Evolutionary conservation across 2,888 invertebrate species (phyloP), one percentile per base, ranked within the genome.

Genomic region (Aphidoletes aphidimyza): DNA sequence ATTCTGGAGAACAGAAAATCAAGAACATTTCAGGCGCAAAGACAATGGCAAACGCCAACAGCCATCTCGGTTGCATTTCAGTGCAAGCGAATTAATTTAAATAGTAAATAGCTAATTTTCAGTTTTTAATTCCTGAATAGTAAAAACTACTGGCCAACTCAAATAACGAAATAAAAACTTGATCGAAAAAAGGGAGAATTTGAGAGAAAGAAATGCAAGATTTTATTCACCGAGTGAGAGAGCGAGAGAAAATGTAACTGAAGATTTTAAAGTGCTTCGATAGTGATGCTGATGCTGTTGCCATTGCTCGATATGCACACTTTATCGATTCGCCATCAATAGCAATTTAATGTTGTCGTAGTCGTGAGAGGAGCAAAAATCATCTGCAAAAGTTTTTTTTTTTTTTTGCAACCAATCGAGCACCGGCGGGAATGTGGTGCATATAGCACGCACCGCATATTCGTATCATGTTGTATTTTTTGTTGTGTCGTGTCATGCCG

Each of bases 341-440:
- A 69, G 69, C 69, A 69, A 30, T 30, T 69, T 69, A 69, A 69
- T 69, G 69, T 69, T 69, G 69, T 69, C 69, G 69, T 69, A 30
- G 69, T 69, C 69, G 69, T 69, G 69, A 69, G 54, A 39, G n/a
- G n/a, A 54, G 69, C 69, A 69, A 69, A 30, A 69, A 69, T 69
- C 30, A 69, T 69, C 69, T 69, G 69, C 26, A 69, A 69, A 69
- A 69, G 11, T 69, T 69, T n/a, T n/a, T n/a, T n/a, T n/a, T n/a
- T n/a, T n/a, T n/a, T n/a, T 30, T 69, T 54, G 54, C 54, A 54
- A 22, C 22, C 54, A 22, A 22, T 22, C 69, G 69, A 69, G 30
- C 42, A 42, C 6, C 42, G 42, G n/a, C n/a, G n/a, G n/a, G n/a
- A n/a, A n/a, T n/a, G n/a, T n/a, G n/a, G n/a, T 69, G 34, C 69